Evolutionary conservation across 2,888 invertebrate genomes (phyloP).

Genomic region (Tortrix viridana): DNA sequence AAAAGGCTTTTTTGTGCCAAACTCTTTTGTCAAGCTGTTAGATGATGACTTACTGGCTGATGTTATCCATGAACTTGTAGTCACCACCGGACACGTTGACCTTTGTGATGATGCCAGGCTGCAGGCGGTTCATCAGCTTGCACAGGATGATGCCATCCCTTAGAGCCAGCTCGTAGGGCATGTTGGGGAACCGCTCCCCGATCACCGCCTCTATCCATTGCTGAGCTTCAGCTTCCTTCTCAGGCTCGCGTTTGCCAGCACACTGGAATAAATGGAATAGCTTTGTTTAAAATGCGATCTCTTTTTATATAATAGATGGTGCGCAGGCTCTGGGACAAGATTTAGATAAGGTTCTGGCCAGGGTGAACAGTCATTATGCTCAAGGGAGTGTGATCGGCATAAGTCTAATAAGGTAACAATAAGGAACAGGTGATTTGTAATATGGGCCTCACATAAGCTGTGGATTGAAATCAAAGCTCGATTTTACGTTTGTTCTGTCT

Average conservation of each 20-base stretch:
- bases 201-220: conserved; percentile 93
- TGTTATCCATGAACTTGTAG: conserved; percentile 98
- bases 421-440: too few relatives aligned
- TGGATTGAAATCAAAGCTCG: too few relatives aligned
- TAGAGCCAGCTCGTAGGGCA: conserved; percentile 90
- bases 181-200: conserved; percentile 89
- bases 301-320: background rate
- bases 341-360: too few relatives aligned
- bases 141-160: conserved; percentile 94
- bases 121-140: conserved; percentile 94
- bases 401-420: too few relatives aligned
- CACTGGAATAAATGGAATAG: conserved; percentile 84
- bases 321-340: background rate
- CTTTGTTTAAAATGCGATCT: background rate
- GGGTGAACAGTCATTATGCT: too few relatives aligned
- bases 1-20: too few relatives aligned
- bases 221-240: conserved; percentile 92
- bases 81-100: conserved; percentile 94
- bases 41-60: conserved; percentile 90
- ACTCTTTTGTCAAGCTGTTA: too few relatives aligned
- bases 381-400: too few relatives aligned
- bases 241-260: conserved; percentile 91
- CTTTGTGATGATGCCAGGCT: conserved; percentile 92
- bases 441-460: too few relatives aligned
- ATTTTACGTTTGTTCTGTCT: too few relatives aligned